A percentile compares a stretch with the other conserved stretches of the same genome.
phyloP scores from a whole-genome alignment of 2,888 invertebrate genomes.

The Tryphoninae sp. region DNA sequence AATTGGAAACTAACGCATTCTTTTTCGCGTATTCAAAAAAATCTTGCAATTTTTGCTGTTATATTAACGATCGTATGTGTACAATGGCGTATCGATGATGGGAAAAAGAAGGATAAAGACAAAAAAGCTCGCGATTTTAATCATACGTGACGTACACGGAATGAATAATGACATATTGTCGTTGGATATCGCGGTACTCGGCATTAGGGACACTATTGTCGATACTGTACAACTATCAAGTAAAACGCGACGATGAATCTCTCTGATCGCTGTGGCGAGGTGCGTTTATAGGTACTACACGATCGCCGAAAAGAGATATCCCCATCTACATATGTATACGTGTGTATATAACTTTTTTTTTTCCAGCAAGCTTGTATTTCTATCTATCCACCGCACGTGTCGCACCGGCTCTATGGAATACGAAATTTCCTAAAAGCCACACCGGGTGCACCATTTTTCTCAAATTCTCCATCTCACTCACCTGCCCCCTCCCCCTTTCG shows the following conservation, averaged over 20 bases:
- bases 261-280: conserved; percentile 9
- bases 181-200: not conserved
- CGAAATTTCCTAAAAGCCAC: conserved; percentile 53
- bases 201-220: not conserved
- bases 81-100: not conserved
- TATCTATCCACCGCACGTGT: conserved; percentile 50
- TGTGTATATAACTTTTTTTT: conserved; percentile 10
- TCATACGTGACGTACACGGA: not conserved
- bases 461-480: conserved; percentile 17
- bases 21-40: too few relatives aligned
- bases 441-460: conserved; percentile 44
- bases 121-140: not conserved
- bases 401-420: conserved; percentile 43
- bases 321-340: not conserved
- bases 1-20: too few relatives aligned
- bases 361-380: conserved; percentile 31
- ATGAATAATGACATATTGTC: not conserved
- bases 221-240: not conserved
- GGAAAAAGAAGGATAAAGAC: not conserved
- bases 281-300: not conserved
- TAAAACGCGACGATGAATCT: conserved; percentile 7
- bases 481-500: not conserved
- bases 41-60: too few relatives aligned
- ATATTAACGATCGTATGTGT: too few relatives aligned
- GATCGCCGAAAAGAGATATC: conserved; percentile 9